Percentiles rank a stretch among this genome's conserved stretches.
These are phyloP conservation scores for Miichthys miiuy DNA, from an alignment of 2,797 vertebrate genomes.

Conservation along the genomic window DNA sequence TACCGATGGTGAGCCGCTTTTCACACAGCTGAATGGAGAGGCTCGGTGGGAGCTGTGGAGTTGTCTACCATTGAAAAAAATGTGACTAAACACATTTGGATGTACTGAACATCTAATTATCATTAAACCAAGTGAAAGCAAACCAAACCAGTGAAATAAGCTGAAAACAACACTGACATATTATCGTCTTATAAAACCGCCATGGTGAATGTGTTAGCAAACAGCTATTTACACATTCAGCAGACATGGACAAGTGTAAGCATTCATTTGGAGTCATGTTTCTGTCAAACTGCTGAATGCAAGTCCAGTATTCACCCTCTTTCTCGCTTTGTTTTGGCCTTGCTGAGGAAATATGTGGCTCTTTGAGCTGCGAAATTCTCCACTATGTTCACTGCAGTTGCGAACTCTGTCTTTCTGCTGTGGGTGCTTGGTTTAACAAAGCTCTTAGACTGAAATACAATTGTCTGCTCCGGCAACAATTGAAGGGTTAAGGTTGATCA, in stretches of 20 bases:
- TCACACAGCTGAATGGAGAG: constrained; percentile 1
- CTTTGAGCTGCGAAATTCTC: too few species aligned
- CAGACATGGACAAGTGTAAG: neutral
- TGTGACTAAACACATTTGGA: neutral
- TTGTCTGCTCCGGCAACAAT: too few species aligned
- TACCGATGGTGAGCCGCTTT: neutral
- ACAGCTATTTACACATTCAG: neutral
- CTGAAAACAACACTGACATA: neutral
- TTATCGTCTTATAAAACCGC: neutral
- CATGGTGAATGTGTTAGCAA: neutral
- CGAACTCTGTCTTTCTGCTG: neutral
- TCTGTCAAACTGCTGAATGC: neutral
- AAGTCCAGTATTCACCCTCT: neutral
- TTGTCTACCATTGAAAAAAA: neutral
- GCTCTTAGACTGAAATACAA: too few species aligned
- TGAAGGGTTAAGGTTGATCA: too few species aligned
- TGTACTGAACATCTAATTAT: neutral
- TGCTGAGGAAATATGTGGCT: constrained; percentile 2
- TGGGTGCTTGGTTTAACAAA: too few species aligned
- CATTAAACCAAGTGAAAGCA: too few species aligned
- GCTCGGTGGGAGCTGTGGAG: neutral
- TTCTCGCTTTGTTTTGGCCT: neutral
- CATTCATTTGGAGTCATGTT: neutral
- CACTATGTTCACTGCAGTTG: neutral
- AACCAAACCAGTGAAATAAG: neutral